These are phyloP conservation scores for Nomada goodeniana DNA, from an alignment of 2,888 invertebrate genomes.

Conservation along the genomic window DNA sequence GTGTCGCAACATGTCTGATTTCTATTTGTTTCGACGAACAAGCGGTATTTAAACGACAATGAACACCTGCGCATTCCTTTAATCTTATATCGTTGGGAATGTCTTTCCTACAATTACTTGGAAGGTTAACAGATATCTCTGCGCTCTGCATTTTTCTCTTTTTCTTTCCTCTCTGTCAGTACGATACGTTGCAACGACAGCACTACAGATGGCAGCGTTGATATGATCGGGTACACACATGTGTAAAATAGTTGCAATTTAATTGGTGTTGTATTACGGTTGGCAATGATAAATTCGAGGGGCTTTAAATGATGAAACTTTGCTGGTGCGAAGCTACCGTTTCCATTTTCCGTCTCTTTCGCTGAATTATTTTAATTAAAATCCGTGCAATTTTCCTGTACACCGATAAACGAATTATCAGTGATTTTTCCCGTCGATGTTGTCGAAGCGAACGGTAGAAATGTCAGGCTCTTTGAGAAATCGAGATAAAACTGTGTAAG, in stretches of 20 bases:
- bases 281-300: conserved; percentile 22
- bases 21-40: neutral
- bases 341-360: neutral
- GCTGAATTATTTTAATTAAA: neutral
- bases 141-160: conserved; percentile 3
- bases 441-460: neutral
- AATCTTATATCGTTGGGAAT: neutral
- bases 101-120: conserved; percentile 45
- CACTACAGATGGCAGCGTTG: conserved; percentile 39
- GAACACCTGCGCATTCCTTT: conserved; percentile 42
- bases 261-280: conserved; percentile 27
- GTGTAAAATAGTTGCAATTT: conserved; percentile 15
- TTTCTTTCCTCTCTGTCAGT: conserved; percentile 38
- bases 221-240: conserved; percentile 37
- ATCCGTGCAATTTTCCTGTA: neutral
- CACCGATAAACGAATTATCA: neutral
- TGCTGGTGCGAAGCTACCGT: neutral
- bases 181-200: conserved; percentile 49
- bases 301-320: neutral
- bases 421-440: neutral
- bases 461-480: neutral
- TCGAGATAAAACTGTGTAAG: conserved; percentile 13
- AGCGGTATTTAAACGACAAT: conserved; percentile 14
- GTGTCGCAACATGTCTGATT: neutral
- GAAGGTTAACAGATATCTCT: conserved; percentile 58